Evolutionary conservation across 1,140 invertebrate genomes (phyloP), one percentile per base, ranked within the genome.

Genomic region (Drosophila melanica): DNA sequence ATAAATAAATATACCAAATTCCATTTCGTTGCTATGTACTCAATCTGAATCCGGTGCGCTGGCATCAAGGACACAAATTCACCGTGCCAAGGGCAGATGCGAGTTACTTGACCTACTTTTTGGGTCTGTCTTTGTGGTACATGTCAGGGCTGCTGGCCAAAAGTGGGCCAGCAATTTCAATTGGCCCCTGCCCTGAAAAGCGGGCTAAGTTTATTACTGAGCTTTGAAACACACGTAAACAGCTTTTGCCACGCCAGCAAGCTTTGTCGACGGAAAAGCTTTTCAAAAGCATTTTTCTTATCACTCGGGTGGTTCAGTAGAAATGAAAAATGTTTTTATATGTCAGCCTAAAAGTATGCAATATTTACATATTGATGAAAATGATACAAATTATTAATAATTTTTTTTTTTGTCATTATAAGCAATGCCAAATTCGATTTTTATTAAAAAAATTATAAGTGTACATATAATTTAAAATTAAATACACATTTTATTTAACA

Each of bases 11-110:
- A 35, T 35, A n/a, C 8, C 7, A 18, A 10, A 18, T 14, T 45
- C 42, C 33, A 11, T 23, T n/a, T 8, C n/a, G 7, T 42, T 44
- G 37, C 23, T 33, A 39, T 27, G 37, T 35, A 53, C 14, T 51
- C 54, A 42, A 59, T 18, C 45, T 47, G 20, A 39, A 54, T 67
- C n/a, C 45, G 33, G 42, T 9, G 23, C 10, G 7, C 48, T 39
- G 14, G 11, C 59, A 68, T 75, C 80, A 84, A 84, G 80, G 80
- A 84, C 80, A 84, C 80, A 76, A 84, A 84, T 57, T 51, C 23
- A 54, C 16, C 58, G 64, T 66, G 77, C 67, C 80, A 84, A 84
- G 50, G 72, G 67, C 80, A 75, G 55, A 63, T 48, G 30, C 53
- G 37, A 45, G 62, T 76, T 47, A 68, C 67, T 82, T 84, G 80